Percentiles rank a stretch among this genome's conserved stretches.
phyloP scores from a whole-genome alignment of 2,797 vertebrate species.

The Tenualosa thibaudeaui region DNA sequence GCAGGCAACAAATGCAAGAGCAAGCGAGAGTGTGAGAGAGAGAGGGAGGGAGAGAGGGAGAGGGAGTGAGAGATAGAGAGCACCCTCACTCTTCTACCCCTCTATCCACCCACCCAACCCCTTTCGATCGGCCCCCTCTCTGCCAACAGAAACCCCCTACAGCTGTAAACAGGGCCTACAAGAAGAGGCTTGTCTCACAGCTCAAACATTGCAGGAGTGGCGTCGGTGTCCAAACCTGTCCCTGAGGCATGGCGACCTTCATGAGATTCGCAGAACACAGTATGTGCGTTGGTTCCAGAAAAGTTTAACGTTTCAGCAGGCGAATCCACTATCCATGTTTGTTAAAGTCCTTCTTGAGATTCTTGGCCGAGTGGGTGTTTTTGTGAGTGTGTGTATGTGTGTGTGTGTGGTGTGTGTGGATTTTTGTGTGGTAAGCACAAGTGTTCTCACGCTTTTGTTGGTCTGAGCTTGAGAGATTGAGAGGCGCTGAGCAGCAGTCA shows the following conservation, averaged over 20 bases:
- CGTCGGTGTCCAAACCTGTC: conserved; percentile 36
- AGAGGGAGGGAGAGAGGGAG: neutral
- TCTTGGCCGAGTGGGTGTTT: conserved; percentile 14
- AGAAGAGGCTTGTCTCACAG: conserved; percentile 38
- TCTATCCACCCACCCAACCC: neutral
- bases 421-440: neutral
- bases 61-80: neutral
- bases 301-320: conserved; percentile 21
- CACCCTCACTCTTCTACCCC: neutral
- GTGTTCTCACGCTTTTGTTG: conserved; percentile 4
- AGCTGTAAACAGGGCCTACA: conserved; percentile 32
- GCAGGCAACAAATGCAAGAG: neutral
- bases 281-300: neutral
- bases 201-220: conserved; percentile 29
- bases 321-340: conserved; percentile 18
- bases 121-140: conserved; percentile 12
- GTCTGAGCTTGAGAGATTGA: conserved; percentile 20
- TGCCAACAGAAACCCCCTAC: conserved; percentile 25
- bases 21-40: neutral
- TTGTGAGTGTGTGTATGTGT: neutral
- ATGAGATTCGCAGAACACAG: conserved; percentile 10
- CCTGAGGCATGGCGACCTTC: conserved; percentile 25
- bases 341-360: conserved; percentile 30
- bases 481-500: conserved; percentile 8
- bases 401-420: neutral